These are phyloP conservation scores for Metellina segmentata DNA, from an alignment of 2,888 invertebrate genomes.

Conservation along the genomic window DNA sequence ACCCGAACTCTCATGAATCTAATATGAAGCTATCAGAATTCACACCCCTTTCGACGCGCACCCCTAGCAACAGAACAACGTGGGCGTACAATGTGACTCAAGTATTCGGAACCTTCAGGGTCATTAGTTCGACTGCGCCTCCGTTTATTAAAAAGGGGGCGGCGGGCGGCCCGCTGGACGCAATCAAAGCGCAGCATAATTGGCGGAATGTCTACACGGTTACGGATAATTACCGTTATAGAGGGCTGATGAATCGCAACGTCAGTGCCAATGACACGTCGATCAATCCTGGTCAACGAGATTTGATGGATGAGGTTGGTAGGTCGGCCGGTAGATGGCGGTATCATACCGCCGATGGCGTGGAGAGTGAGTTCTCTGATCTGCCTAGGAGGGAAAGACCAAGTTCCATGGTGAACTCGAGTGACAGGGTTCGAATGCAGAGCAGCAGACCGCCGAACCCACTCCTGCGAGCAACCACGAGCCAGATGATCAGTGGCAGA, in stretches of 20 bases:
- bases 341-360: constrained; percentile 58
- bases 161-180: background rate
- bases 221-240: constrained; percentile 39
- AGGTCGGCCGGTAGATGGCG: constrained; percentile 35
- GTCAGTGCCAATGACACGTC: constrained; percentile 15
- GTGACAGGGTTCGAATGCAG: background rate
- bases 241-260: constrained; percentile 28
- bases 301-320: constrained; percentile 32
- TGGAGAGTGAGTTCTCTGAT: constrained; percentile 6
- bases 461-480: background rate
- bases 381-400: constrained; percentile 54
- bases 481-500: background rate
- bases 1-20: constrained; percentile 16
- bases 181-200: constrained; percentile 41
- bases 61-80: constrained; percentile 29
- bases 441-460: constrained; percentile 41
- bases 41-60: constrained; percentile 4
- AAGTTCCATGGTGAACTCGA: background rate
- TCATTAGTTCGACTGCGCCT: constrained; percentile 48
- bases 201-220: constrained; percentile 50
- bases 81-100: constrained; percentile 56
- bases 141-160: constrained; percentile 42
- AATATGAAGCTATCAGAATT: constrained; percentile 35
- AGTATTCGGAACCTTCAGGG: constrained; percentile 66
- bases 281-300: constrained; percentile 19